Conservation (phyloP, 2,888 invertebrate genomes). For the Drosophila flavopinicola region DNA sequence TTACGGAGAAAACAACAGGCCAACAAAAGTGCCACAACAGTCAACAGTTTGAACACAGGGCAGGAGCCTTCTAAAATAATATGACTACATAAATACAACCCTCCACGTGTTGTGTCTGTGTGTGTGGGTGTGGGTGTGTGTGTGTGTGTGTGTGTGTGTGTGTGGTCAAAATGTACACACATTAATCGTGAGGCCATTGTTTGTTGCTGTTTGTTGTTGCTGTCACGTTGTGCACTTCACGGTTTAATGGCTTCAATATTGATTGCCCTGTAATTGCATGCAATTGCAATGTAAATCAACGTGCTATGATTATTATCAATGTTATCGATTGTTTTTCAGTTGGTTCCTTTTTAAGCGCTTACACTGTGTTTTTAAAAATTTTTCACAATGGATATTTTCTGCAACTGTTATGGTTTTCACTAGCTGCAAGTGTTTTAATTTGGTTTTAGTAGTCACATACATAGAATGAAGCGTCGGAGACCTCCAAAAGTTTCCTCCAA, state of each 20-base stretch:
- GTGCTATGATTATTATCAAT: conserved; percentile 27
- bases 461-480: too few species aligned
- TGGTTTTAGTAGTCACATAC: too few species aligned
- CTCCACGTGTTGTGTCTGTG: conserved; percentile 7
- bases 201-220: conserved; percentile 33
- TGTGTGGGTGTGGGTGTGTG: conserved; percentile 1
- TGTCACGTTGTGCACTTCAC: conserved; percentile 58
- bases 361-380: too few species aligned
- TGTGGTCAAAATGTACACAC: conserved; percentile 18
- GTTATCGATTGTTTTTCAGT: conserved; percentile 41
- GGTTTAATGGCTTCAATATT: conserved; percentile 73
- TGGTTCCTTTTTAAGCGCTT: not conserved
- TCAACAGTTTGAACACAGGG: conserved; percentile 53
- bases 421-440: too few species aligned
- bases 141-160: conserved; percentile 1
- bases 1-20: conserved; percentile 38
- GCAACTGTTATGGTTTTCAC: too few species aligned
- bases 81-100: conserved; percentile 24
- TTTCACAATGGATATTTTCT: too few species aligned
- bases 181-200: conserved; percentile 47
- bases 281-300: conserved; percentile 54
- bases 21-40: conserved; percentile 18
- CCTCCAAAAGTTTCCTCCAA: too few species aligned
- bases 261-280: conserved; percentile 71
- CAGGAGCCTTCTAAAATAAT: conserved; percentile 20